Evolutionary conservation across 2,113 vertebrate species (phyloP).

Genomic region (Sceloporus undulatus): DNA sequence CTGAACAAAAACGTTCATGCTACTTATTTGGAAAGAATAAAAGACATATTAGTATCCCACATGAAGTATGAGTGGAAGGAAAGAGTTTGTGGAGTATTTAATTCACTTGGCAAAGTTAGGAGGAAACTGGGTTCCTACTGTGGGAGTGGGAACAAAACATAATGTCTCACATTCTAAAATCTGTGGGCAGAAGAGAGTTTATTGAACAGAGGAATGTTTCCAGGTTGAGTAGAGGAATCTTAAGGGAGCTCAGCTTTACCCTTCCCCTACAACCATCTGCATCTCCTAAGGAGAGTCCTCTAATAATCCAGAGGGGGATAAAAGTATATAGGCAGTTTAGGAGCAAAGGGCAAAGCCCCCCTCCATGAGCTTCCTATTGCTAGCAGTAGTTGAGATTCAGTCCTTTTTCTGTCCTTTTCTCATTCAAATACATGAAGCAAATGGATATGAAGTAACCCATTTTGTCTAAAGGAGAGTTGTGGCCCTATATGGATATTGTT

Average conservation of each 20-base stretch:
- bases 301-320: too few relatives aligned
- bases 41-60: background rate
- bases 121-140: background rate
- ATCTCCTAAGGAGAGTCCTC: too few relatives aligned
- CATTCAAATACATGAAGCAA: background rate
- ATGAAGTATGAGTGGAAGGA: too few relatives aligned
- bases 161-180: background rate
- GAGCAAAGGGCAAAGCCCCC: too few relatives aligned
- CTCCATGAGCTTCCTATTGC: background rate
- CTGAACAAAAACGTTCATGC: too few relatives aligned
- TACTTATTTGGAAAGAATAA: background rate
- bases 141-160: background rate
- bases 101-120: background rate
- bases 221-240: too few relatives aligned
- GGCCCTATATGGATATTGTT: background rate
- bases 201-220: background rate
- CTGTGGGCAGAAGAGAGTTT: background rate
- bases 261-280: background rate
- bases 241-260: background rate
- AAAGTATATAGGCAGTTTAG: too few relatives aligned
- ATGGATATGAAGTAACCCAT: background rate
- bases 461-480: background rate
- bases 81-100: background rate
- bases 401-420: background rate
- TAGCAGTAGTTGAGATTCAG: background rate